Conservation (phyloP, 2,888 invertebrate genomes). For the Apocheima hispidaria region DNA sequence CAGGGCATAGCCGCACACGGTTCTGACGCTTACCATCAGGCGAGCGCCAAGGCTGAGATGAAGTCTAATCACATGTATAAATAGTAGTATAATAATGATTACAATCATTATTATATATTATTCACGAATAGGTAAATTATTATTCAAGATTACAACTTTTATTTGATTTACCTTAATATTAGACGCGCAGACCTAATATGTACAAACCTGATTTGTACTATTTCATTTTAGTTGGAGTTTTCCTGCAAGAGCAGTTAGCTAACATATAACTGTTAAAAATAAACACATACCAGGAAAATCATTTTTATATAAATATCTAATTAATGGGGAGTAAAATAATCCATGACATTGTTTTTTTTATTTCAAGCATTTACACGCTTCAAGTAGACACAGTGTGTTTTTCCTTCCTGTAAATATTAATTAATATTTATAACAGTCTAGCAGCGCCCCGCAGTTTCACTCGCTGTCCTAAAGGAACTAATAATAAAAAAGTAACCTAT, state of each 20-base stretch:
- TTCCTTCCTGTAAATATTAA: conserved; percentile 23
- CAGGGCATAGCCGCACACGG: too few species aligned
- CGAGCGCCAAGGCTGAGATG: too few species aligned
- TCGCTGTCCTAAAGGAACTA: too few species aligned
- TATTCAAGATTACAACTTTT: neutral
- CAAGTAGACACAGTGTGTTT: neutral
- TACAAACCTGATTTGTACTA: neutral
- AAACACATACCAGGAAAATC: conserved; percentile 26
- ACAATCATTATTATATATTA: too few species aligned
- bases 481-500: too few species aligned
- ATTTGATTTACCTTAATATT: neutral
- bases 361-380: conserved; percentile 11
- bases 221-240: neutral
- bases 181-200: neutral
- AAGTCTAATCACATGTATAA: too few species aligned
- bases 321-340: conserved; percentile 26
- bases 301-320: conserved; percentile 8
- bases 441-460: too few species aligned
- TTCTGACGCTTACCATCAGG: too few species aligned
- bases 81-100: too few species aligned
- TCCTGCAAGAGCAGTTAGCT: neutral
- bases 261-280: neutral
- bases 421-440: too few species aligned
- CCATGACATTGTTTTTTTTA: conserved; percentile 24
- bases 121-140: neutral